Conservation (phyloP, 2,888 invertebrate genomes). For the Pseudococcus longispinus region DNA sequence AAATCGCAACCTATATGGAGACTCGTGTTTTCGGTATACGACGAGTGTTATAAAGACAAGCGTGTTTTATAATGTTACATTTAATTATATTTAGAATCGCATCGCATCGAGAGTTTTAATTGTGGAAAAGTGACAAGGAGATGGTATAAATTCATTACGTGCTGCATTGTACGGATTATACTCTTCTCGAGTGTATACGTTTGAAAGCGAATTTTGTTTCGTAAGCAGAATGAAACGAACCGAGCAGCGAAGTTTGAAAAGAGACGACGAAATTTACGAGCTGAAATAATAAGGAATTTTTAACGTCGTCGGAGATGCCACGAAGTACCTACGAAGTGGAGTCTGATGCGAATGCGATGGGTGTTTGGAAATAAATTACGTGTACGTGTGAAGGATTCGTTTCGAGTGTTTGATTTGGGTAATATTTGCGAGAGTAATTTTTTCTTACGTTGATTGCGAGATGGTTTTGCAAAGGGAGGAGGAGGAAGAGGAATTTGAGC, state of each 20-base stretch:
- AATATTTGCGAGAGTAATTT: not conserved
- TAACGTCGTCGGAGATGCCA: not conserved
- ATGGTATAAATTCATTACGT: constrained; percentile 25
- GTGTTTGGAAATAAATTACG: not conserved
- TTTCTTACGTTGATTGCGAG: not conserved
- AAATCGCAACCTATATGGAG: not conserved
- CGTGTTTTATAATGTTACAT: not conserved
- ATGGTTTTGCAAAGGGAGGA: not conserved
- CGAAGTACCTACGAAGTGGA: not conserved
- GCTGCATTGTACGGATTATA: not conserved
- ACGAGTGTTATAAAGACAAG: not conserved
- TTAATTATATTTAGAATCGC: constrained; percentile 29
- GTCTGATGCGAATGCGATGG: not conserved
- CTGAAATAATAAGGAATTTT: not conserved
- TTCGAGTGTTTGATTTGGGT: not conserved
- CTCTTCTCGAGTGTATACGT: not conserved
- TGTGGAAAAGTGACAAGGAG: constrained; percentile 14
- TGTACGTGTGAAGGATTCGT: not conserved
- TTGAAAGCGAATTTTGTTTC: constrained; percentile 20
- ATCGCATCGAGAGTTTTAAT: constrained; percentile 6
- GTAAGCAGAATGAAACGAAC: not conserved
- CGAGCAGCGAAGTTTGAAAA: not conserved
- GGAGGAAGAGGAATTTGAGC: too few species aligned
- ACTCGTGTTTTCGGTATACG: not conserved
- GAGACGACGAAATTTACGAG: not conserved